phyloP scores from a whole-genome alignment of 2,888 invertebrate species.

The Strigamia maritima region DNA sequence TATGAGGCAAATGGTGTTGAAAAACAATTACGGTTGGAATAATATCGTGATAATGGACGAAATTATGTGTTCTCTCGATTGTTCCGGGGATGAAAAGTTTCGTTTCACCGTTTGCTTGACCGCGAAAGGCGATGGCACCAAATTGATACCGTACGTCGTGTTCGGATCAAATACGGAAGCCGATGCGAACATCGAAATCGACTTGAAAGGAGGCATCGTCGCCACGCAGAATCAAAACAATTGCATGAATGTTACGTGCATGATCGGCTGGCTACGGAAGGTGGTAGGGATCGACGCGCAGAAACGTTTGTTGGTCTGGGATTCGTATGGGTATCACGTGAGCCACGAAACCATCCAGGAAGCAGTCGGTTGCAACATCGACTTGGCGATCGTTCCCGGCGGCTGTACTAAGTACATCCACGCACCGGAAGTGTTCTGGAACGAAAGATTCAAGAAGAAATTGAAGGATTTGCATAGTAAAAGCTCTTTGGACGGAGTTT shows the following conservation, averaged over 20 bases:
- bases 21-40: not conserved
- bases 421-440: not conserved
- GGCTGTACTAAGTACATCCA: not conserved
- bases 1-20: not conserved
- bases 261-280: not conserved
- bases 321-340: not conserved
- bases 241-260: not conserved
- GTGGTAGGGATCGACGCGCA: not conserved
- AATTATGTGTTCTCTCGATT: not conserved
- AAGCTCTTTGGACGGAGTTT: not conserved
- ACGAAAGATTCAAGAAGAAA: not conserved
- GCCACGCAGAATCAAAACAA: not conserved
- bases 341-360: conserved; percentile 15
- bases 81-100: not conserved
- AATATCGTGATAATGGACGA: not conserved
- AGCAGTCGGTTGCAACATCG: not conserved
- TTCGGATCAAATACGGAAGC: not conserved
- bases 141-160: not conserved
- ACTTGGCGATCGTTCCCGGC: not conserved
- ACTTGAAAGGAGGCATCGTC: not conserved
- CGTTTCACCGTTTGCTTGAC: not conserved
- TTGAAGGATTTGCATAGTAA: not conserved
- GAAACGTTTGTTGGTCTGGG: not conserved
- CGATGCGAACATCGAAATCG: not conserved
- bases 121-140: conserved; percentile 5